Base-by-base conservation (phyloP, 2,888 invertebrate species). In the Thymelicus lineola region DNA sequence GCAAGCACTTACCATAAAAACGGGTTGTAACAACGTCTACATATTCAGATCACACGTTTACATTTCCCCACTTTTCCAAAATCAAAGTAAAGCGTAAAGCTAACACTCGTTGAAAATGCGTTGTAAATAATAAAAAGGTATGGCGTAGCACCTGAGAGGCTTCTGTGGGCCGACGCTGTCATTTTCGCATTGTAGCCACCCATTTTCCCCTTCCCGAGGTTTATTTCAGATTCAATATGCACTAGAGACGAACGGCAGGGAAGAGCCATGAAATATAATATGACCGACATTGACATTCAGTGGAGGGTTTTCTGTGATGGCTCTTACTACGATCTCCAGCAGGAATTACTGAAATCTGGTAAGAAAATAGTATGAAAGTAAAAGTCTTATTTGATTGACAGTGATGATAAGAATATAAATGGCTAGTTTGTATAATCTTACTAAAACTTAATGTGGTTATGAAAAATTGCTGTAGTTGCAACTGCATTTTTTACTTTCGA, bases 31-130 rank as follows among this genome's bases (percentile, higher is more conserved):
- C 76, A 75, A 68, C 75, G 70, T 76, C 79, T 81, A 77, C 77
- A 87, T 88, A 93, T 92, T 92, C 93, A 88, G 88, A 90, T 90
- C 91, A 91, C 91, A 90, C 85, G 82, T 82, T 83, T 82, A 84
- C 87, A 86, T 87, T 80, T 80, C 86, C 86, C 87, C 89, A 89
- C 90, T 90, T 91, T 84, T 83, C 84, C 84, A 82, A 91, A 93
- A 93, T 93, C 93, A 93, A 92, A 93, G 92, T 91, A 89, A 91
- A 87, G 84, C 86, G 83, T 84, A 85, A 80, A 80, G 91, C 91
- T 92, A 93, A 93, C 93, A 93, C 93, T 91, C 91, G 90, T 86
- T 89, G 92, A 91, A 93, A 93, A 93, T 93, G 89, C 86, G 90
- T 83, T 90, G 88, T 93, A 93, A 93, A 93, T 93, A 93, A 93